A percentile compares a stretch with the other conserved stretches of the same genome.
phyloP scores from a whole-genome alignment of 2,113 vertebrate genomes.

The Chloebia gouldiae region DNA sequence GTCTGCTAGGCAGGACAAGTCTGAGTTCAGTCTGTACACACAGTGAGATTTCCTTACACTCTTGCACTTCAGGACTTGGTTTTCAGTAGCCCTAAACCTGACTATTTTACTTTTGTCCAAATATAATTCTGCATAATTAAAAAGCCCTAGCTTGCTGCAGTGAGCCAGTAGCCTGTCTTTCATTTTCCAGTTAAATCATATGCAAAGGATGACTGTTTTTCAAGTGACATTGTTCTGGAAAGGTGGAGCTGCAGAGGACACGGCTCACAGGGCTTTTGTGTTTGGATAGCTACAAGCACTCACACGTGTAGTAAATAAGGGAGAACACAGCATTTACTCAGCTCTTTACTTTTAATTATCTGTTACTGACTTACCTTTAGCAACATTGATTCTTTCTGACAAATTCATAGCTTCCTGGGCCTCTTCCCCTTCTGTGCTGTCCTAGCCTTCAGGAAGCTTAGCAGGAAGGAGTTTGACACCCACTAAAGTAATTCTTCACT shows the following conservation, averaged over 20 bases:
- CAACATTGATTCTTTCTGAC: neutral
- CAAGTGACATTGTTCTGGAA: neutral
- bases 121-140: neutral
- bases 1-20: neutral
- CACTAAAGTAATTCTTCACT: neutral
- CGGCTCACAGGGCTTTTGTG: fast-evolving
- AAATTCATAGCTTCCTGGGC: neutral
- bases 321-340: neutral
- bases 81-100: neutral
- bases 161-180: neutral
- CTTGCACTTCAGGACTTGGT: neutral
- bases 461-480: neutral
- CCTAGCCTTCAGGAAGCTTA: neutral
- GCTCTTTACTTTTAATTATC: neutral
- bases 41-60: neutral
- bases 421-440: neutral
- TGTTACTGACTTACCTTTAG: neutral
- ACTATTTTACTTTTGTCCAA: neutral
- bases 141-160: fast-evolving
- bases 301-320: neutral
- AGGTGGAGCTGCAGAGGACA: neutral
- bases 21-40: neutral
- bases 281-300: neutral
- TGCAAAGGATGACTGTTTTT: neutral
- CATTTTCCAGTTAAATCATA: neutral